Base-by-base conservation (phyloP, 2,113 vertebrate species). In the Sorex araneus region DNA sequence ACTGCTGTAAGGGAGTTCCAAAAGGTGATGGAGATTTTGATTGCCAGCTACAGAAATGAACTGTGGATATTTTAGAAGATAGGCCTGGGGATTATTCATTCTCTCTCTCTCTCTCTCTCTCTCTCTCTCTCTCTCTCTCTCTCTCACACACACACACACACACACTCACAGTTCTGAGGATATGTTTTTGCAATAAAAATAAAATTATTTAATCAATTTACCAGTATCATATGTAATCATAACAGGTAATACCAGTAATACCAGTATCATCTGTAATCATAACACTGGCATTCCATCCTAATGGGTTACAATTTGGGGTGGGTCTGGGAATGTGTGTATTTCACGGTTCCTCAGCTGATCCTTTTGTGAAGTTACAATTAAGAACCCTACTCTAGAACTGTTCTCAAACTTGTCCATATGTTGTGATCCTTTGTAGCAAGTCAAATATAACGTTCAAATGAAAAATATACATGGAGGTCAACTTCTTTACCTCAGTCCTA, bases 151-250 rank as follows among this genome's bases (percentile, higher is more conserved):
- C n/a, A n/a, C n/a, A n/a, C n/a, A n/a, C n/a, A n/a, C n/a, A 50
- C 7, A 16, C 19, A 18, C 54, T 19, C 57, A 60, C 4, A 60
- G 57, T 79, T 9, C 57, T 83, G 28, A 77, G 40, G 82, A 73
- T 5, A 34, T 0, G 21, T 80, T 90, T 87, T 87, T 69, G 11
- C 82, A 63, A 90, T 54, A 45, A 76, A 89, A 86, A 54, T 25
- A 45, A 89, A 70, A 36, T 11, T 21, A 32, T 73, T 54, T 80
- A 77, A 77, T 69, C 43, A 85, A 83, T 47, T 43, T 82, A 32
- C 83, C 45, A 47, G 74, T 71, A 47, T 70, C 40, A 69, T 8
- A 28, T 67, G 23, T 28, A 19, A 79, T 8, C 34, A 78, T 74
- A 45, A 79, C 13, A 3, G 40, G n/a, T n/a, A n/a, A n/a, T n/a